Conservation (phyloP, 2,113 vertebrate genomes). For the Gnathonemus longibarbis region DNA sequence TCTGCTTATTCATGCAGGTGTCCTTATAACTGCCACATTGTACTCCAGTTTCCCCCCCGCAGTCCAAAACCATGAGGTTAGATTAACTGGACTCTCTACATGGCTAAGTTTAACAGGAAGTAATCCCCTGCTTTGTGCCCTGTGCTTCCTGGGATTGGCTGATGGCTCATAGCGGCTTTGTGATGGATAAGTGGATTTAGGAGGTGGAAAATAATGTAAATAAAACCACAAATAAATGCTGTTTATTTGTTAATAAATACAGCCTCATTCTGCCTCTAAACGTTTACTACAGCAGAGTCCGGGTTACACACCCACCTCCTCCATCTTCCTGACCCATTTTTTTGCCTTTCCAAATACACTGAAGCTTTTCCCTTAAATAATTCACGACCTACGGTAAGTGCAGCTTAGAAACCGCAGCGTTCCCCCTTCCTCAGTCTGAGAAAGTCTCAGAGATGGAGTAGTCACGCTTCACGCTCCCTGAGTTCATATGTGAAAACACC, state of each 20-base stretch:
- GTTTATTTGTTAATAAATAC: too few relatives aligned
- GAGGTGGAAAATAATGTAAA: background rate
- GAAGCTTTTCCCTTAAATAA: background rate
- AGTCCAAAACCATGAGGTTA: background rate
- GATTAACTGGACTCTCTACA: background rate
- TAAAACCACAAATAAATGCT: background rate
- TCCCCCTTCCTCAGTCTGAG: background rate
- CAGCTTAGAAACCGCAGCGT: background rate
- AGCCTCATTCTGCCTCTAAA: background rate
- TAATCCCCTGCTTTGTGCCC: background rate
- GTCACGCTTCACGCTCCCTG: background rate
- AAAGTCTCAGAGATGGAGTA: background rate
- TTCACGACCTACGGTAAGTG: background rate
- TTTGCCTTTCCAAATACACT: background rate
- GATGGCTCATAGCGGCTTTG: background rate
- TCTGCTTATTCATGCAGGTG: background rate
- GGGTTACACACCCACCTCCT: background rate
- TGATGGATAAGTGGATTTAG: background rate
- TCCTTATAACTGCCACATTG: background rate
- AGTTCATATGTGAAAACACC: background rate
- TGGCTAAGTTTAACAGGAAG: background rate
- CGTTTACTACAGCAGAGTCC: background rate
- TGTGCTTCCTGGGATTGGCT: background rate
- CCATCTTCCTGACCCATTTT: constrained; percentile 4
- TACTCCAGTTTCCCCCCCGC: background rate